Evolutionary conservation across 2,888 invertebrate genomes (phyloP).

Genomic region (Parapristionchus giblindavisi): DNA sequence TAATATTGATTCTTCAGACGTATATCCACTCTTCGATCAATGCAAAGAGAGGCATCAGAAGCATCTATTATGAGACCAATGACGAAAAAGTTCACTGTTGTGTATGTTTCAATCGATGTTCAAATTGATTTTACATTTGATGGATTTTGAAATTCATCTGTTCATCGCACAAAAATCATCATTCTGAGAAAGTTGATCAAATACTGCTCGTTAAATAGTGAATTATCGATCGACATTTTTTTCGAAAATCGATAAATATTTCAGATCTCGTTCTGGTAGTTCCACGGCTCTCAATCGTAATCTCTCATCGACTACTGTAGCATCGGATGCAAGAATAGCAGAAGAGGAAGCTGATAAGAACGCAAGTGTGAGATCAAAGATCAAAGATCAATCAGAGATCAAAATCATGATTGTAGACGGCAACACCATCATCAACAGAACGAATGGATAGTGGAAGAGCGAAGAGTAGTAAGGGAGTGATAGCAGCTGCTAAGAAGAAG

Average conservation of each 20-base stretch:
- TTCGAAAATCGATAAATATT: too few relatives aligned
- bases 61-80: conserved; percentile 52
- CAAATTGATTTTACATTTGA: too few relatives aligned
- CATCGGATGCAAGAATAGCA: conserved; percentile 48
- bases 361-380: conserved; percentile 43
- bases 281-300: conserved; percentile 6
- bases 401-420: not conserved
- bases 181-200: not conserved
- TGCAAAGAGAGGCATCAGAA: conserved; percentile 59
- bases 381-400: conserved; percentile 25
- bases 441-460: not conserved
- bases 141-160: too few relatives aligned
- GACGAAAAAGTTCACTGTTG: conserved; percentile 65
- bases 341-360: conserved; percentile 62
- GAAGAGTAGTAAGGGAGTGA: conserved; percentile 8
- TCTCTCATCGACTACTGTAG: not conserved
- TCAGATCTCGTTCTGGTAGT: conserved; percentile 7
- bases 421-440: not conserved
- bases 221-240: too few relatives aligned
- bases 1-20: conserved; percentile 38
- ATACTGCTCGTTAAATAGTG: too few relatives aligned
- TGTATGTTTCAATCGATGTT: too few relatives aligned
- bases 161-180: too few relatives aligned
- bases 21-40: conserved; percentile 60
- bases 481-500: conserved; percentile 9